phyloP scores from a whole-genome alignment of 2,888 invertebrate genomes.

The Dryocosmus kuriphilus region DNA sequence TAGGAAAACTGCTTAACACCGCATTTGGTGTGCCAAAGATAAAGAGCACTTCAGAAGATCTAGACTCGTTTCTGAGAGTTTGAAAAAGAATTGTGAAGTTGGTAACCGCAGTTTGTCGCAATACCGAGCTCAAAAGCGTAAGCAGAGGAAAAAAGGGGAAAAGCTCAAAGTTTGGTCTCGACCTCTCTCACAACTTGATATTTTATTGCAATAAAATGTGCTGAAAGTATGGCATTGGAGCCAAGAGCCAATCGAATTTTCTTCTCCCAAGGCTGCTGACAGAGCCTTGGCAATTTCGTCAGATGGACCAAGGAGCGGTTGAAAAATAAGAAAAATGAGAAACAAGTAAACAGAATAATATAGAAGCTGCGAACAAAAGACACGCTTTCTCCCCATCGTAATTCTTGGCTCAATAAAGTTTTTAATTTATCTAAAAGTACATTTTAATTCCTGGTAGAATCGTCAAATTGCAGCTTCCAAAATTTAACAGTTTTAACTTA shows the following conservation, averaged over 20 bases:
- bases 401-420: background rate
- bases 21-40: slow-evolving; percentile 41
- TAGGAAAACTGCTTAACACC: slow-evolving; percentile 15
- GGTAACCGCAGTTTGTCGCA: slow-evolving; percentile 59
- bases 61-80: slow-evolving; percentile 44
- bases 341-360: background rate
- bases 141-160: slow-evolving; percentile 44
- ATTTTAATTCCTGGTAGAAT: background rate
- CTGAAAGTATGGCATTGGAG: slow-evolving; percentile 21
- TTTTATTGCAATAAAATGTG: slow-evolving; percentile 24
- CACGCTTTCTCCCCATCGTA: too few relatives aligned
- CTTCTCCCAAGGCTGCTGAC: slow-evolving; percentile 8
- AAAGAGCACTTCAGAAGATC: slow-evolving; percentile 46
- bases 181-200: slow-evolving; percentile 49
- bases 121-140: slow-evolving; percentile 41
- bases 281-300: slow-evolving; percentile 15
- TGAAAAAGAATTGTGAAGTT: slow-evolving; percentile 56
- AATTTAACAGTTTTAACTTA: background rate
- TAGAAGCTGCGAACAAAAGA: background rate
- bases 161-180: slow-evolving; percentile 58
- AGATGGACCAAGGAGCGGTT: background rate
- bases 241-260: slow-evolving; percentile 35
- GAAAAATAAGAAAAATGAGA: background rate
- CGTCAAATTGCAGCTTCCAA: background rate
- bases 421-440: background rate